phyloP scores from a whole-genome alignment of 2,888 invertebrate species.

The Pristionchus arcanus region DNA sequence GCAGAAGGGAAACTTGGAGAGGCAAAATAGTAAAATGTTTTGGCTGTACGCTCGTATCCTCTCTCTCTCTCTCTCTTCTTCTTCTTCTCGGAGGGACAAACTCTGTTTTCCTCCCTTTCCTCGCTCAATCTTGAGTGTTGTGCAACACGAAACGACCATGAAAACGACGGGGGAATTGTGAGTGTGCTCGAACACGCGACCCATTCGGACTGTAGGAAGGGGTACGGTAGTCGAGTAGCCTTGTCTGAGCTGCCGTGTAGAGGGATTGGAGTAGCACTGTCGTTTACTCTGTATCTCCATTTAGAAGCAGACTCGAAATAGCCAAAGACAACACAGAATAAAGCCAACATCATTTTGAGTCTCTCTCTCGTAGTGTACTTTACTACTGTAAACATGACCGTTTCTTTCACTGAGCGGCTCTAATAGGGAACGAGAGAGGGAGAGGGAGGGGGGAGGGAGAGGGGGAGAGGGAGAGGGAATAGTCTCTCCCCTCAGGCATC shows the following conservation, averaged over 20 bases:
- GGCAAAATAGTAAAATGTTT: conserved; percentile 7
- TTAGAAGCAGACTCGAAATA: conserved; percentile 6
- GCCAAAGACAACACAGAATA: background rate
- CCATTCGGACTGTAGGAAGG: conserved; percentile 28
- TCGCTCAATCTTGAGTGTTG: conserved; percentile 47
- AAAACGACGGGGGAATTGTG: conserved; percentile 26
- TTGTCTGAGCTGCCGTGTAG: background rate
- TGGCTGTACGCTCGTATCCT: background rate
- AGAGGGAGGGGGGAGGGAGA: background rate
- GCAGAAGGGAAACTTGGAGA: conserved; percentile 28
- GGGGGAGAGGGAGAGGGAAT: background rate
- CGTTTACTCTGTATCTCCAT: background rate
- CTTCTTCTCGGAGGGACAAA: conserved; percentile 21
- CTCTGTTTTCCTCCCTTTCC: conserved; percentile 34
- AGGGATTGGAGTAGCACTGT: background rate
- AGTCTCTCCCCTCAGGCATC: conserved; percentile 10
- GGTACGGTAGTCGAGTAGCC: conserved; percentile 15
- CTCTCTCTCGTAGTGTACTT: background rate
- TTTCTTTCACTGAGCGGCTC: conserved; percentile 42
- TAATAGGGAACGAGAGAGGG: conserved; percentile 16
- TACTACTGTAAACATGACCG: conserved; percentile 43
- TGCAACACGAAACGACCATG: conserved; percentile 46
- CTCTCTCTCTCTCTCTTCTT: background rate
- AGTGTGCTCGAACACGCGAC: conserved; percentile 43
- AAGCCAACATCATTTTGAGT: conserved; percentile 22